A percentile compares a stretch with the other conserved stretches of the same genome.
phyloP scores from a whole-genome alignment of 1,140 invertebrate genomes.

The Rhyacophila brunnea region DNA sequence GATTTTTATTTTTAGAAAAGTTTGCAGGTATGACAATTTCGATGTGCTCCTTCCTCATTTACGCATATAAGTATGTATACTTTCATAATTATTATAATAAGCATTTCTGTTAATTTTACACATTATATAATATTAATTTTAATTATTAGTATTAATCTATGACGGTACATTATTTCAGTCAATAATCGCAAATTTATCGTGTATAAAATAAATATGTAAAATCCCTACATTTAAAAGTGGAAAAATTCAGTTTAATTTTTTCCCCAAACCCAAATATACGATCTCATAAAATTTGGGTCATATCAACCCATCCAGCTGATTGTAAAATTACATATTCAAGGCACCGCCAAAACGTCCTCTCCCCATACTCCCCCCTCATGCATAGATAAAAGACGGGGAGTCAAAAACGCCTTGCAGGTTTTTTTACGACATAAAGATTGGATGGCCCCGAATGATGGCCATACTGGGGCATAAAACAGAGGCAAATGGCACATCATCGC shows the following conservation, averaged over 20 bases:
- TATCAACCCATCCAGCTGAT: constrained; percentile 35
- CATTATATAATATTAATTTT: too few species aligned
- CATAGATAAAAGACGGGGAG: constrained; percentile 22
- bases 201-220: too few species aligned
- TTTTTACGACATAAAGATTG: constrained; percentile 32
- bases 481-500: constrained; percentile 13
- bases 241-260: constrained; percentile 2
- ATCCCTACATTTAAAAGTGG: too few species aligned
- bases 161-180: too few species aligned
- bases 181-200: too few species aligned
- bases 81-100: too few species aligned
- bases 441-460: constrained; percentile 19
- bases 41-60: too few species aligned
- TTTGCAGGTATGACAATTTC: too few species aligned
- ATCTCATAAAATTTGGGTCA: constrained; percentile 31
- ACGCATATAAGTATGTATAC: too few species aligned
- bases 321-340: constrained; percentile 37
- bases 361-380: constrained; percentile 10
- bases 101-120: too few species aligned
- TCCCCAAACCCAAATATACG: constrained; percentile 13
- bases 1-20: too few species aligned
- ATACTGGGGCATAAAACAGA: constrained; percentile 15
- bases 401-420: neutral
- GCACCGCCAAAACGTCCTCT: constrained; percentile 8
- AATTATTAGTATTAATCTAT: too few species aligned